Evolutionary conservation across 2,797 vertebrate species (phyloP).

Genomic region (Acestrorhynchus altus): DNA sequence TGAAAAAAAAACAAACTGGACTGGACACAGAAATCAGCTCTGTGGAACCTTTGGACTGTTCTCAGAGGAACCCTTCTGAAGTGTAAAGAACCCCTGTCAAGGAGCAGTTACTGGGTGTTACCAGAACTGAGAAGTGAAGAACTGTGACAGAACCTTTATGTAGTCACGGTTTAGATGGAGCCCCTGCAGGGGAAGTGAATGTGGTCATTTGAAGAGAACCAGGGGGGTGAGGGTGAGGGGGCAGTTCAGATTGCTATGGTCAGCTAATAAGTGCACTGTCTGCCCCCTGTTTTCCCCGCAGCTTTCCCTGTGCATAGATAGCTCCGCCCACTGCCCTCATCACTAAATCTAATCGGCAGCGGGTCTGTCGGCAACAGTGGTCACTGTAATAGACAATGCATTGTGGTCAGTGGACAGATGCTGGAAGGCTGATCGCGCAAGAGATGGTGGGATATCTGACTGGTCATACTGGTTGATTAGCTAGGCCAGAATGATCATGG

Average conservation of each 20-base stretch:
- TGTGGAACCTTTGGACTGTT: no score
- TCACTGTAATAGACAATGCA: slow-evolving; percentile 28
- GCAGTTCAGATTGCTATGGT: slow-evolving; percentile 2
- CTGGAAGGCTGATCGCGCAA: not conserved
- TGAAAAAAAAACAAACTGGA: slow-evolving; percentile 4
- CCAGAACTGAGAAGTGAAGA: no score
- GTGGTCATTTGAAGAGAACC: not conserved
- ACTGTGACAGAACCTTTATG: no score
- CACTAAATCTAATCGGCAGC: slow-evolving; percentile 39
- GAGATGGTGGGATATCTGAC: not conserved
- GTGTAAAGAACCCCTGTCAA: no score
- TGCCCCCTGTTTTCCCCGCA: slow-evolving; percentile 21
- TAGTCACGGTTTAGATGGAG: no score
- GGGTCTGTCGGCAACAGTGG: slow-evolving; percentile 34
- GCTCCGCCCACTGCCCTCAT: slow-evolving; percentile 45
- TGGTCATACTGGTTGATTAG: no score
- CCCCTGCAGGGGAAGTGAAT: no score
- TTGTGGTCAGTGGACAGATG: slow-evolving; percentile 29
- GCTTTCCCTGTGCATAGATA: slow-evolving; percentile 45
- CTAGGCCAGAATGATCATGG: no score
- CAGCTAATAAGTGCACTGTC: slow-evolving; percentile 30
- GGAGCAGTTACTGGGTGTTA: no score
- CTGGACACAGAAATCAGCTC: no score
- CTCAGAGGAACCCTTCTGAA: no score
- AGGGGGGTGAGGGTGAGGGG: not conserved